Evolutionary conservation across 2,888 invertebrate genomes (phyloP).

Genomic region (Nebria brevicollis): DNA sequence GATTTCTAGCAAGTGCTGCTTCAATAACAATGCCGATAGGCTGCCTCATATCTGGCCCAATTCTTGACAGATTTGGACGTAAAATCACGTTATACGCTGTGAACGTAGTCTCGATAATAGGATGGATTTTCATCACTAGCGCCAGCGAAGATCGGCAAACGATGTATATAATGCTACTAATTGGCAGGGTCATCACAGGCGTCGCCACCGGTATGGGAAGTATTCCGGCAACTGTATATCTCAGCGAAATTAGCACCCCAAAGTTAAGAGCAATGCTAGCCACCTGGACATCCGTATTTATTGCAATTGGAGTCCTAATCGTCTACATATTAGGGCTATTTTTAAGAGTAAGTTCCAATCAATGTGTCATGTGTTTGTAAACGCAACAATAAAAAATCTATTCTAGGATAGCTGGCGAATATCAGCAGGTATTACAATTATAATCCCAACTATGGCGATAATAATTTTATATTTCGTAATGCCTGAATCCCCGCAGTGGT

Average conservation of each 20-base stretch:
- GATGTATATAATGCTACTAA: conserved; percentile 60
- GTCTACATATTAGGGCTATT: conserved; percentile 66
- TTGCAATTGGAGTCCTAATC: conserved; percentile 66
- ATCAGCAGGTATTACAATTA: conserved; percentile 61
- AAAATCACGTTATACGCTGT: conserved; percentile 63
- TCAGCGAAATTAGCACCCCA: conserved; percentile 65
- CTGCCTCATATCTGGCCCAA: conserved; percentile 64
- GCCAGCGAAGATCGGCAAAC: conserved; percentile 56
- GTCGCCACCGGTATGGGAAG: conserved; percentile 66
- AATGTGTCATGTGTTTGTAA: background rate
- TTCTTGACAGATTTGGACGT: conserved; percentile 67
- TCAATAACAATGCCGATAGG: conserved; percentile 68
- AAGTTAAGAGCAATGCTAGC: conserved; percentile 65
- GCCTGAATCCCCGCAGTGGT: conserved; percentile 69
- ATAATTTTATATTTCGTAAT: conserved; percentile 60
- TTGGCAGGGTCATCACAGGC: conserved; percentile 65
- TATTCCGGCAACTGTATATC: conserved; percentile 67
- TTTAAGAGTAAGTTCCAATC: conserved; percentile 60
- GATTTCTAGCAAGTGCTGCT: conserved; percentile 65
- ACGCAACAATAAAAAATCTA: conserved; percentile 29
- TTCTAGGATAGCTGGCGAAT: conserved; percentile 64
- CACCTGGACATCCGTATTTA: conserved; percentile 67
- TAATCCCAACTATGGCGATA: conserved; percentile 62
- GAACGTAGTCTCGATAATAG: conserved; percentile 64
- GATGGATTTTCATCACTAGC: conserved; percentile 66